These are phyloP conservation scores for Drosophila barbarae DNA, from an alignment of 2,888 invertebrate genomes.

Conservation along the genomic window DNA sequence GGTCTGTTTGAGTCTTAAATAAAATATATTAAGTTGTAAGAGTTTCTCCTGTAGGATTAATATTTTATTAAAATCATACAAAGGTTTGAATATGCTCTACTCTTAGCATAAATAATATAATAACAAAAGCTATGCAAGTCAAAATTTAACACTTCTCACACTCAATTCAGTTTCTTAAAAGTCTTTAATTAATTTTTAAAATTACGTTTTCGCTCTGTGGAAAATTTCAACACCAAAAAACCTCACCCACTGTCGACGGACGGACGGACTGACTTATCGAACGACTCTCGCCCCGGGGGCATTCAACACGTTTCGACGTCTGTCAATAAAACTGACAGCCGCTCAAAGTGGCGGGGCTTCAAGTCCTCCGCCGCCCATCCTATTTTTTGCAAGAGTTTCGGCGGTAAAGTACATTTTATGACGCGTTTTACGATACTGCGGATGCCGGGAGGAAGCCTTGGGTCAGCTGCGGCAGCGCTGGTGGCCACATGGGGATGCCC, in stretches of 20 bases:
- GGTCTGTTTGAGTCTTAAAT: not conserved
- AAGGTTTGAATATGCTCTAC: not conserved
- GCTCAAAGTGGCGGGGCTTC: conserved; percentile 31
- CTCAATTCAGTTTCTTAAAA: too few relatives aligned
- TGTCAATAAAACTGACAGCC: conserved; percentile 48
- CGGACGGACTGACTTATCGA: conserved; percentile 2
- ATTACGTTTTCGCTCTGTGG: not conserved
- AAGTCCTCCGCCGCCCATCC: conserved; percentile 8
- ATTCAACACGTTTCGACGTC: conserved; percentile 35
- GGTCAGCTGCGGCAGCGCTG: conserved; percentile 8
- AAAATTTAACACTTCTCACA: too few relatives aligned
- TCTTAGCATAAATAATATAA: not conserved
- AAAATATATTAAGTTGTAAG: not conserved
- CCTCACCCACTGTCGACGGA: not conserved
- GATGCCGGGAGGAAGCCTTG: conserved; percentile 17
- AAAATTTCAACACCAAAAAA: conserved; percentile 4
- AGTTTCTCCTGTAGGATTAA: not conserved
- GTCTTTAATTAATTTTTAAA: conserved; percentile 1
- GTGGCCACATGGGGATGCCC: conserved; percentile 6
- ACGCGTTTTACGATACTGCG: conserved; percentile 42
- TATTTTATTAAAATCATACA: not conserved
- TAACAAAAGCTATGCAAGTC: too few relatives aligned
- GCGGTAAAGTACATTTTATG: conserved; percentile 37
- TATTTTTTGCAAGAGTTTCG: not conserved
- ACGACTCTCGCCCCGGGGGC: conserved; percentile 27